Evolutionary conservation across 2,797 vertebrate species (phyloP).

Genomic region (Platalea minor): DNA sequence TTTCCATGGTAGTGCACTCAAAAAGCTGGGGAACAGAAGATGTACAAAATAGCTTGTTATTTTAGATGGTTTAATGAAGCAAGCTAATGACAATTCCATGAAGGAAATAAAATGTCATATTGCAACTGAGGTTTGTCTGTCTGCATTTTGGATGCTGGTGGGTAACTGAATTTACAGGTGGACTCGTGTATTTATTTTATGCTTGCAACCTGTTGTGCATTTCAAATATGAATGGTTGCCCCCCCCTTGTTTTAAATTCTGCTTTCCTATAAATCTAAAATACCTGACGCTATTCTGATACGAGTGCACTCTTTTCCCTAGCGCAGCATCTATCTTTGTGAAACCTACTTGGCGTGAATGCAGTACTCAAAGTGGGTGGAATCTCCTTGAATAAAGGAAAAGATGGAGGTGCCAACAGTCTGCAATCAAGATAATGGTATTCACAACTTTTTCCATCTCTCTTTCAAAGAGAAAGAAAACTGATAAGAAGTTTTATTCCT

Average conservation of each 20-base stretch:
- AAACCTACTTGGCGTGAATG: slow-evolving; percentile 40
- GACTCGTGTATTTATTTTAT: background rate
- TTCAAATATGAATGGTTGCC: background rate
- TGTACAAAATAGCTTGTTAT: background rate
- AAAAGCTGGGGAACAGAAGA: background rate
- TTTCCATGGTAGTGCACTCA: background rate
- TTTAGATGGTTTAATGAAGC: background rate
- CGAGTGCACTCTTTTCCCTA: background rate
- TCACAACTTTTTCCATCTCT: background rate
- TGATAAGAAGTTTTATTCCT: background rate
- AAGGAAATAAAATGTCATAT: background rate
- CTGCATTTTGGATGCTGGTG: background rate
- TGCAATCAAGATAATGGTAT: slow-evolving; percentile 71
- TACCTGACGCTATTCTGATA: background rate
- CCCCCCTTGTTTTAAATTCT: background rate
- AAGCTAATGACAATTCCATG: background rate
- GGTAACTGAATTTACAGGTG: background rate
- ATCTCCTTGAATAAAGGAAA: slow-evolving; percentile 34
- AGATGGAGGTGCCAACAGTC: slow-evolving; percentile 49
- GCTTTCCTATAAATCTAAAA: background rate
- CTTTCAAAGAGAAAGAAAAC: background rate
- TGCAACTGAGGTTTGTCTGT: background rate
- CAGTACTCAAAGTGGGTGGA: slow-evolving; percentile 33
- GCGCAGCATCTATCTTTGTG: background rate
- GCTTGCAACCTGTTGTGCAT: background rate